A percentile compares a stretch with the other conserved stretches of the same genome.
phyloP scores from a whole-genome alignment of 2,888 invertebrate species.

The Slavum lentiscoides region DNA sequence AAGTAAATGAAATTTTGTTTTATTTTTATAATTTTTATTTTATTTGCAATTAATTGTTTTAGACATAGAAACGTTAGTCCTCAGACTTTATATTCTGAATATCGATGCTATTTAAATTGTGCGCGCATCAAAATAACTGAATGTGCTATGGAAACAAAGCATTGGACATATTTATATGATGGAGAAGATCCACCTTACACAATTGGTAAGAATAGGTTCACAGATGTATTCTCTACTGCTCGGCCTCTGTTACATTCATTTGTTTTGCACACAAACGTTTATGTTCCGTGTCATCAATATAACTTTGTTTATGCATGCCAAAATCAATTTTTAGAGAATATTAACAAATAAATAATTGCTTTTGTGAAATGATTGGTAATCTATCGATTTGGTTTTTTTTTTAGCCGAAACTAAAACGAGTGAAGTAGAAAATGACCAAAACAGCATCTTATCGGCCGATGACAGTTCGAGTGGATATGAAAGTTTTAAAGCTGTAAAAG shows the following conservation, averaged over 20 bases:
- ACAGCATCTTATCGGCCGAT: constrained; percentile 69
- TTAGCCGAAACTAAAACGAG: constrained; percentile 40
- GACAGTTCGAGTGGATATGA: constrained; percentile 79
- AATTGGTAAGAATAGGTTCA: constrained; percentile 53
- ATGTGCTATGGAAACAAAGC: constrained; percentile 73
- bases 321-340: too few species aligned
- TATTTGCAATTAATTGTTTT: constrained; percentile 1
- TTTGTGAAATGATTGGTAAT: background rate
- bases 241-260: too few species aligned
- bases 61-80: constrained; percentile 26
- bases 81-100: constrained; percentile 75
- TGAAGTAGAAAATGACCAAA: constrained; percentile 56
- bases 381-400: background rate
- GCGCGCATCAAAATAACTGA: constrained; percentile 77
- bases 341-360: background rate
- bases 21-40: background rate
- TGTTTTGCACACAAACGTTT: too few species aligned
- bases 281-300: too few species aligned
- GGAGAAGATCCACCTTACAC: constrained; percentile 60
- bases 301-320: too few species aligned
- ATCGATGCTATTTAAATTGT: constrained; percentile 84
- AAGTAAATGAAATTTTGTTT: constrained; percentile 52
- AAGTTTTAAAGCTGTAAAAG: constrained; percentile 62
- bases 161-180: constrained; percentile 82
- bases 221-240: background rate